These are phyloP conservation scores for Eulemur mongoz DNA, from an alignment of 2,797 vertebrate genomes.

Conservation along the genomic window DNA sequence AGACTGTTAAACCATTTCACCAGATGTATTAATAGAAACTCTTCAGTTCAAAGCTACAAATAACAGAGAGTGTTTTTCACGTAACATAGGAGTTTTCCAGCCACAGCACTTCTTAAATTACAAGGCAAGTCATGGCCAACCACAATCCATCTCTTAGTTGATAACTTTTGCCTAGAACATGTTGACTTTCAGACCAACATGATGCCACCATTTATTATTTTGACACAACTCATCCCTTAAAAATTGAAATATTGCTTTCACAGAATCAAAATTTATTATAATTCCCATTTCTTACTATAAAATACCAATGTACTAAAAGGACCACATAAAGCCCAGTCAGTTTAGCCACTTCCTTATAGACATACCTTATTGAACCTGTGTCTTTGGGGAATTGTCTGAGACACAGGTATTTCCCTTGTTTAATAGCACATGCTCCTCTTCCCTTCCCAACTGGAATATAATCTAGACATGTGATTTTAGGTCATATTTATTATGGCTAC, in stretches of 20 bases:
- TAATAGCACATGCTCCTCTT: not conserved
- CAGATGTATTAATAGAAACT: not conserved
- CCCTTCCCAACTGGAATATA: not conserved
- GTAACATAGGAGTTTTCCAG: not conserved
- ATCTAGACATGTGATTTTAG: not conserved
- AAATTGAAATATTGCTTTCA: not conserved
- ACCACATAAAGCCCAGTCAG: not conserved
- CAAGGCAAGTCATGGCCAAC: not conserved
- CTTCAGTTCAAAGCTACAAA: not conserved
- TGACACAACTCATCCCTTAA: not conserved
- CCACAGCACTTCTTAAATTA: not conserved
- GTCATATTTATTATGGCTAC: not conserved
- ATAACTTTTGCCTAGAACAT: not conserved
- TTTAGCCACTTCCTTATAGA: not conserved
- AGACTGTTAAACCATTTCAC: not conserved
- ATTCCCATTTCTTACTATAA: not conserved
- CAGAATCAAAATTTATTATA: not conserved
- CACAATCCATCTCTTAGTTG: not conserved
- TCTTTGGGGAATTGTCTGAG: not conserved
- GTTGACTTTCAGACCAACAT: not conserved
- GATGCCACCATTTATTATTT: not conserved
- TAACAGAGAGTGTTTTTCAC: not conserved
- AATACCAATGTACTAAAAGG: not conserved
- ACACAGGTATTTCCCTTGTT: not conserved
- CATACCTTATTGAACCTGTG: not conserved